Evolutionary conservation across 2,888 invertebrate genomes (phyloP), one percentile per base, ranked within the genome.

Genomic region (Macrophya annulata): DNA sequence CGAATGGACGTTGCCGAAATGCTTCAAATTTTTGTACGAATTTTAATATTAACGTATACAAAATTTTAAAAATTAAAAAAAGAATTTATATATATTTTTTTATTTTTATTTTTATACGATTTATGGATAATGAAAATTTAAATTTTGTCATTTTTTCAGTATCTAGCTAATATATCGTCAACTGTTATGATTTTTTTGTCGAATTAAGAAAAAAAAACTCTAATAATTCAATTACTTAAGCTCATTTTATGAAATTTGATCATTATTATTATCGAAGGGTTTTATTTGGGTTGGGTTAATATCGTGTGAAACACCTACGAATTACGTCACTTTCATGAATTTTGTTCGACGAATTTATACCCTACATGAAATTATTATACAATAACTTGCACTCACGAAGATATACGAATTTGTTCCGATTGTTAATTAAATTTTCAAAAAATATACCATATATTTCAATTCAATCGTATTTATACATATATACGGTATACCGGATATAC

Each of bases 1-100:
- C 48, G 43, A 83, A 48, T 83, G 65, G 68, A 68, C 65, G 31
- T n/a, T 83, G 15, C 83, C 83, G 51, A 68, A 83, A 68, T 83
- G 83, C 71, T 48, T 83, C 68, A 68, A 45, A 31, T 83, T 83
- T 21, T 25, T 45, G 83, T 83, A 83, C 21, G 83, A 51, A 4
- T 77, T 55, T 4, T 3, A 31, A 31, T 31, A 31, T 31, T 31
- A 31, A n/a, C n/a, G n/a, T n/a, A n/a, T n/a, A n/a, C n/a, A n/a
- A n/a, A n/a, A n/a, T n/a, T n/a, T n/a, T n/a, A n/a, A n/a, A n/a
- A n/a, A n/a, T n/a, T n/a, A n/a, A n/a, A n/a, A n/a, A n/a, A n/a
- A n/a, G n/a, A n/a, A n/a, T n/a, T n/a, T n/a, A n/a, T n/a, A n/a
- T n/a, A n/a, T n/a, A n/a, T n/a, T n/a, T n/a, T n/a, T n/a, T n/a